Evolutionary conservation across 2,113 vertebrate genomes (phyloP).

Genomic region (Danionella cerebrum): DNA sequence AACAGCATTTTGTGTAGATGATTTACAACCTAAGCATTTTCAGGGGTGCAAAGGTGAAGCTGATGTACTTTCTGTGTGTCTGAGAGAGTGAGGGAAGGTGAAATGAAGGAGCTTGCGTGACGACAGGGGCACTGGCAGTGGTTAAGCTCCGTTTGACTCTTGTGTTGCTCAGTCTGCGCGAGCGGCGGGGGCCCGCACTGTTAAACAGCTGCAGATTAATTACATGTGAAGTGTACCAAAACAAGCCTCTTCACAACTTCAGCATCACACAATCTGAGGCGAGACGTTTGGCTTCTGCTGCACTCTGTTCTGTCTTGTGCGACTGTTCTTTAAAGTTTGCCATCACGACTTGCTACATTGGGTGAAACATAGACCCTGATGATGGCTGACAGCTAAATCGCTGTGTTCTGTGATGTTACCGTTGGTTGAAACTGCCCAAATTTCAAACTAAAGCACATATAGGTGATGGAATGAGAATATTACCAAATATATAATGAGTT

Average conservation of each 20-base stretch:
- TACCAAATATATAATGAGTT: too few relatives aligned
- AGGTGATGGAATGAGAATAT: too few relatives aligned
- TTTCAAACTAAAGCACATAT: not conserved
- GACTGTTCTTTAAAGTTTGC: not conserved
- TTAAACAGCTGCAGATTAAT: constrained; percentile 82
- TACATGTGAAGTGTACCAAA: constrained; percentile 83
- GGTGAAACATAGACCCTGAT: not conserved
- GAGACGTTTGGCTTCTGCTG: constrained; percentile 32
- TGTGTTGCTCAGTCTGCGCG: constrained; percentile 30
- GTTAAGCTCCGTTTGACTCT: constrained; percentile 39
- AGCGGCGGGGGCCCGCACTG: constrained; percentile 61
- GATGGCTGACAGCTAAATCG: not conserved
- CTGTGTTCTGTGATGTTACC: not conserved
- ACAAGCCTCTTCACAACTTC: constrained; percentile 62
- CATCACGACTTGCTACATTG: not conserved
- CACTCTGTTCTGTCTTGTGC: constrained; percentile 6
- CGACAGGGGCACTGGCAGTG: constrained; percentile 29
- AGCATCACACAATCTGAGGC: constrained; percentile 42
- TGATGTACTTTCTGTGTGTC: not conserved
- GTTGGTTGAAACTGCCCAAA: not conserved
- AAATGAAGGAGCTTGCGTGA: constrained; percentile 20
- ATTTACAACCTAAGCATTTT: constrained; percentile 15
- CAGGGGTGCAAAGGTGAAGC: not conserved
- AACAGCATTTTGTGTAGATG: not conserved
- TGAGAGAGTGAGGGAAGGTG: not conserved